Evolutionary conservation across 2,113 vertebrate genomes (phyloP).

Genomic region (Apus apus): DNA sequence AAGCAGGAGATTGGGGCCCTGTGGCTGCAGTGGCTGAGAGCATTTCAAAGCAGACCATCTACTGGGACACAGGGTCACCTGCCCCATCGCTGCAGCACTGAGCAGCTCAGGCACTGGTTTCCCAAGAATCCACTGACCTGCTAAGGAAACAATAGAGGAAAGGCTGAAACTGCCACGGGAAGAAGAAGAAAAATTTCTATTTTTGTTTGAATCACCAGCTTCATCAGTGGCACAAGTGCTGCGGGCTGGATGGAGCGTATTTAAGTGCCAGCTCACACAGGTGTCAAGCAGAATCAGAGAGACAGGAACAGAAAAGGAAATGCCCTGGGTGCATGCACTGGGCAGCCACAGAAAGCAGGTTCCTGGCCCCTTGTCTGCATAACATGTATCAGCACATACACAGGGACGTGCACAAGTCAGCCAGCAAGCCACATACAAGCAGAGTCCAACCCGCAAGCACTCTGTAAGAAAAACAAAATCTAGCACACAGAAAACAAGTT

Average conservation of each 20-base stretch:
- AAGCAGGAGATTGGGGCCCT: background rate
- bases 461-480: background rate
- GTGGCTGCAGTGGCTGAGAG: background rate
- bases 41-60: background rate
- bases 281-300: background rate
- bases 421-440: background rate
- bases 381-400: rapidly evolving
- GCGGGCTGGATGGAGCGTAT: background rate
- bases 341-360: rapidly evolving
- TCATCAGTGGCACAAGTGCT: background rate
- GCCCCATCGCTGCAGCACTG: background rate
- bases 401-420: rapidly evolving
- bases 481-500: background rate
- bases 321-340: background rate
- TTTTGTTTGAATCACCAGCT: background rate
- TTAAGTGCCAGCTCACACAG: background rate
- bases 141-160: background rate
- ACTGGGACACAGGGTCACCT: rapidly evolving
- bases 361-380: rapidly evolving
- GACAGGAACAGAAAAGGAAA: background rate
- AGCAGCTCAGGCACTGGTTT: background rate
- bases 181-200: background rate
- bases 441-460: background rate
- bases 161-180: background rate
- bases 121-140: background rate